These are phyloP conservation scores for Microcebus murinus DNA, from an alignment of 2,113 vertebrate species.

Conservation along the genomic window DNA sequence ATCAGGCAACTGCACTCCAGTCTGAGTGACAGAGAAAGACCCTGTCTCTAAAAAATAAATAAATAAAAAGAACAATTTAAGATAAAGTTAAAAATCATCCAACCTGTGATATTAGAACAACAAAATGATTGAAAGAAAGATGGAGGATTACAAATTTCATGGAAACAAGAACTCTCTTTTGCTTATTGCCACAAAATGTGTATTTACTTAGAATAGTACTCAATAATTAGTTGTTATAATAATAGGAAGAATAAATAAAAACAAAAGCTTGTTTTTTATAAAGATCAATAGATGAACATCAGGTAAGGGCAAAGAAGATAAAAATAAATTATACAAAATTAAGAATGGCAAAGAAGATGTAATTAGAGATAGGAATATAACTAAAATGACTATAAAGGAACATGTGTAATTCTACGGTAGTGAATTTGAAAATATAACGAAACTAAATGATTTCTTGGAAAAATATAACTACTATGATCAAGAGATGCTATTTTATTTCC, in stretches of 20 bases:
- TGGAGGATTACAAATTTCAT: not conserved
- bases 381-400: conserved; percentile 5
- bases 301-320: not conserved
- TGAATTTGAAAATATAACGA: conserved; percentile 26
- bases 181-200: not conserved
- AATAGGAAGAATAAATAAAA: conserved; percentile 40
- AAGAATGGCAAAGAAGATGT: conserved; percentile 25
- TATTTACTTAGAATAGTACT: not conserved
- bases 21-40: too few species aligned
- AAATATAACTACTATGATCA: not conserved
- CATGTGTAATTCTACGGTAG: not conserved
- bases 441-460: conserved; percentile 21
- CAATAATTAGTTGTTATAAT: not conserved
- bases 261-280: not conserved
- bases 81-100: not conserved
- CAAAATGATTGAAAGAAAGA: not conserved
- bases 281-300: not conserved
- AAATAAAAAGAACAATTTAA: not conserved
- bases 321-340: conserved; percentile 32
- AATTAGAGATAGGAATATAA: not conserved
- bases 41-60: too few species aligned
- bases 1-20: too few species aligned
- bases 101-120: not conserved
- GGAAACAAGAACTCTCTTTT: not conserved
- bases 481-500: not conserved